Percentiles rank a stretch among this genome's conserved stretches.
phyloP scores from a whole-genome alignment of 2,888 invertebrate species.

The Cataglyphis cursor region DNA sequence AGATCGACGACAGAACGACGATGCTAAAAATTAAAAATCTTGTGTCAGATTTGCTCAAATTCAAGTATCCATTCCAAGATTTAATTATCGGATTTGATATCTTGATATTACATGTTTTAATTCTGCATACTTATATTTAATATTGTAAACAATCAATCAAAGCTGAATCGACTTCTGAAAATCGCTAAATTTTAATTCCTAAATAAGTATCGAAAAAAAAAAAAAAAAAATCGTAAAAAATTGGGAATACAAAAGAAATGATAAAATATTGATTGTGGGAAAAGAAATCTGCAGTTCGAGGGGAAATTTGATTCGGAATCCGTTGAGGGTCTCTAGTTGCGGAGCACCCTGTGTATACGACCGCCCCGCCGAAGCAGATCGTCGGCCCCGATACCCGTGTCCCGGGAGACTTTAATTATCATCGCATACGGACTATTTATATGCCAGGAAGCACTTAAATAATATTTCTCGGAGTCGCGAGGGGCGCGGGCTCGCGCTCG shows the following conservation, averaged over 20 bases:
- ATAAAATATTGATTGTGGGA: too few species aligned
- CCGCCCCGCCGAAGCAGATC: constrained; percentile 74
- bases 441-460: constrained; percentile 87
- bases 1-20: background rate
- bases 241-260: background rate
- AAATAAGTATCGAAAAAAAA: background rate
- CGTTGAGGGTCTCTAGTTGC: constrained; percentile 5
- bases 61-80: background rate
- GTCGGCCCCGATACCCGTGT: constrained; percentile 75
- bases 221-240: too few species aligned
- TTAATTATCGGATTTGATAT: background rate
- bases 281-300: background rate
- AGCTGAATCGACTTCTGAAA: background rate
- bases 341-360: constrained; percentile 55
- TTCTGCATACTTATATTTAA: too few species aligned
- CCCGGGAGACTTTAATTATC: constrained; percentile 85
- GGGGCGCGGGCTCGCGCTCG: constrained; percentile 32
- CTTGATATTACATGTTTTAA: background rate
- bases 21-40: background rate
- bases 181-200: background rate
- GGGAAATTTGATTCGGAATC: background rate
- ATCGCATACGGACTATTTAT: constrained; percentile 85
- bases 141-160: background rate
- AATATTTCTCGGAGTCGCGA: constrained; percentile 84
- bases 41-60: background rate